Evolutionary conservation across 2,888 invertebrate genomes (phyloP), one percentile per base, ranked within the genome.

Genomic region (Oithona nana): DNA sequence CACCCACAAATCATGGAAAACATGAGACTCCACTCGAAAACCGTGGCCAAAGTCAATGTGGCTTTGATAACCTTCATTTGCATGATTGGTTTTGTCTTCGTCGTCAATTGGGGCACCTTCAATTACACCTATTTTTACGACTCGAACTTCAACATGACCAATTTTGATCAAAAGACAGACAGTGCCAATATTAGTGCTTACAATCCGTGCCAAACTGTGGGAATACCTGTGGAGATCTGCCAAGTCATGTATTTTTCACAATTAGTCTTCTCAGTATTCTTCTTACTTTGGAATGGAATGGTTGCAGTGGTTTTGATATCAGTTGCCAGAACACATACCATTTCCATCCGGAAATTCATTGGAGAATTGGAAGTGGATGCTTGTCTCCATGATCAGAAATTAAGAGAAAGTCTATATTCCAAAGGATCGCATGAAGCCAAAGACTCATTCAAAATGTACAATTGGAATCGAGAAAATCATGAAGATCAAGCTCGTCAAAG

Each of bases 271-370:
- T 70, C 71, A 3, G 62, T 70, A 11, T 68, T 73, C 54, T 68
- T 70, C n/a, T 66, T 72, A 28, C n/a, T 71, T 2, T 75, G 74
- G 74, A 73, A 74, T 67, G 66, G 71, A 26, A 67, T 75, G 29
- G 73, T 75, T 0, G 71, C 71, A 3, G 70, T 72, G 63, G 69
- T 73, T 20, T 66, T 73, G 24, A 67, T 74, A 26, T 73, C 74
- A n/a, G 73, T 75, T 3, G 74, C 74, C 64, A 68, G 74, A 54
- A 75, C 75, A 11, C 74, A 75, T 66, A 73, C 74, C 22, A 72
- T 75, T 48, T 72, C 73, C 74, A 68, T 62, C 49, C n/a, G 62
- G 3, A 24, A 57, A 68, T 71, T 68, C 24, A 31, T 54, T 22
- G 31, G 55, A 13, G 63, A 61, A 56, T 49, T 65, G 30, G 54